Base-by-base conservation (phyloP, 2,888 invertebrate species). In the Metalampra italica region DNA sequence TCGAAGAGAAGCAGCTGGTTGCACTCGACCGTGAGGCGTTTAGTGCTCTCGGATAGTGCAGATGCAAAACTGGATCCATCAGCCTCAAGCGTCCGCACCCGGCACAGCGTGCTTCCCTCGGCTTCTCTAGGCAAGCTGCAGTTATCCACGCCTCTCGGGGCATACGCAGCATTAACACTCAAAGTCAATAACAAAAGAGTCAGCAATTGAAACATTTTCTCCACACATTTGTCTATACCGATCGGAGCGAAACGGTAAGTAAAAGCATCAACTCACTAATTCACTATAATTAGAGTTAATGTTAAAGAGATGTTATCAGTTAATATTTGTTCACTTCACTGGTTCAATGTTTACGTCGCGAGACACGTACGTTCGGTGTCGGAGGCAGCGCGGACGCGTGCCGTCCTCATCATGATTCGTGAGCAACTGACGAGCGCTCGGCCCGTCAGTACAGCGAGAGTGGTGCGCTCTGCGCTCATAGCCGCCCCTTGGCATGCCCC, bases 1-100 rank as follows among this genome's bases (percentile, higher is more conserved):
- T 96, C 96, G 74, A 94, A 94, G 55, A 94, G 91, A 63, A 95
- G 89, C 62, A 93, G 92, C 69, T 94, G 93, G 82, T 93, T 94
- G 83, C 97, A 97, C 68, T 92, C 92, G 53, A 97, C 90, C 56
- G 92, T 91, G 56, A 97, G 89, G 53, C 91, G 92, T 57, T 94
- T 92, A 38, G 95, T 94, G 46, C 93, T 92, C 71, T 96, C 96
- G 44, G 93, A 68, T 52, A 90, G 82, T 57, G 91, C 81, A 55
- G 91, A 84, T 71, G 90, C 89, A 58, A 93, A 86, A 75, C 92
- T 93, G 57, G 93, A 91, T 52, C 92, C 92, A 64, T 92, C 91
- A 39, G 92, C 91, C 63, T 94, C 94, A 56, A 95, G 91, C 48
- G 93, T 92, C 57, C 94, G 91, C 65, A 95, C 88, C 64, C 90